A percentile compares a stretch with the other conserved stretches of the same genome.
Conservation (phyloP, 2,888 invertebrate genomes). For the Pyrgus malvae region DNA sequence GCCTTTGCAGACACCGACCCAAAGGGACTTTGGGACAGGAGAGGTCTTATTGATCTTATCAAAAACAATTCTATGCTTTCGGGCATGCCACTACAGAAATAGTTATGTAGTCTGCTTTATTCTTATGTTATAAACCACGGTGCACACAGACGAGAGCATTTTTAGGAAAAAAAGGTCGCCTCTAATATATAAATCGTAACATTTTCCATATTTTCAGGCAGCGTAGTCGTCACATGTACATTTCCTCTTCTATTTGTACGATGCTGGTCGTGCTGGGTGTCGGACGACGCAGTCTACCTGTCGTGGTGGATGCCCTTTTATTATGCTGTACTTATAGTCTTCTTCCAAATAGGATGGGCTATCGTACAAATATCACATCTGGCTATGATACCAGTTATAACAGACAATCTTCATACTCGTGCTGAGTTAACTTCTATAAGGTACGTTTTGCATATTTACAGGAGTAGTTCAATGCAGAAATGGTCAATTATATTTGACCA, state of each 20-base stretch:
- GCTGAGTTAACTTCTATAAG: slow-evolving; percentile 91
- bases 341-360: slow-evolving; percentile 98
- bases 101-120: too few relatives aligned
- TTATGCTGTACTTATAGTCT: slow-evolving; percentile 82
- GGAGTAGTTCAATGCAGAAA: not conserved
- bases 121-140: too few relatives aligned
- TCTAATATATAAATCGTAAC: not conserved
- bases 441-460: slow-evolving; percentile 55
- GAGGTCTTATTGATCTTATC: too few relatives aligned
- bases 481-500: too few relatives aligned
- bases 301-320: slow-evolving; percentile 80
- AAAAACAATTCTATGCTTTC: too few relatives aligned
- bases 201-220: slow-evolving; percentile 72
- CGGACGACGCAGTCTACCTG: slow-evolving; percentile 54
- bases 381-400: slow-evolving; percentile 92
- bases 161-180: too few relatives aligned
- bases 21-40: too few relatives aligned
- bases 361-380: slow-evolving; percentile 96
- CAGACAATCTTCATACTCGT: slow-evolving; percentile 85
- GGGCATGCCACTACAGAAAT: too few relatives aligned
- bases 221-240: slow-evolving; percentile 84
- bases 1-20: too few relatives aligned
- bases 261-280: slow-evolving; percentile 82
- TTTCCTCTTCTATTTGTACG: slow-evolving; percentile 90
- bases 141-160: too few relatives aligned